These are phyloP conservation scores for Notechis scutatus DNA, from an alignment of 2,113 vertebrate genomes.

Conservation along the genomic window DNA sequence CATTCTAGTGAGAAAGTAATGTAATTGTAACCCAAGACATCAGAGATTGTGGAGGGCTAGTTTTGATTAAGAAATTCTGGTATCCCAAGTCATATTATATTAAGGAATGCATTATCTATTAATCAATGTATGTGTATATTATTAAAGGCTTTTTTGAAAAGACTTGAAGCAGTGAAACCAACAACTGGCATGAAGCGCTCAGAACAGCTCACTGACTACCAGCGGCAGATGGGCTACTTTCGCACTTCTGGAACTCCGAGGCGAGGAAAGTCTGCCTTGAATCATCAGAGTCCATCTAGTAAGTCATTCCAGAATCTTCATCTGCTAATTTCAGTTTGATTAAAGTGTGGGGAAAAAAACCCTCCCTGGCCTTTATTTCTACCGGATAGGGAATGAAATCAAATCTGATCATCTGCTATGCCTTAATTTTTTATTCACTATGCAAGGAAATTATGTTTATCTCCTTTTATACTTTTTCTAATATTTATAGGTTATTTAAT, in stretches of 20 bases:
- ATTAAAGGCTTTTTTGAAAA: constrained; percentile 85
- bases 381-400: not conserved
- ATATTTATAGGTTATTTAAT: not conserved
- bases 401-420: not conserved
- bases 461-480: not conserved
- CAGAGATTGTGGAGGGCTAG: not conserved
- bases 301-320: constrained; percentile 35
- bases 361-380: not conserved
- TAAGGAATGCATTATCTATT: not conserved
- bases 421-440: not conserved
- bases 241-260: constrained; percentile 57
- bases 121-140: not conserved
- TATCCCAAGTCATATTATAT: not conserved
- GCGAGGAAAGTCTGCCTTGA: constrained; percentile 62
- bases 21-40: not conserved
- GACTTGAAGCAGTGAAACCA: constrained; percentile 86
- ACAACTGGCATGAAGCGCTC: constrained; percentile 82
- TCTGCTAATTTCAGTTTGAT: not conserved
- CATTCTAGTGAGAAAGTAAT: not conserved
- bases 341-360: not conserved
- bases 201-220: constrained; percentile 86
- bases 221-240: constrained; percentile 76
- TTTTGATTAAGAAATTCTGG: not conserved
- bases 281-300: constrained; percentile 69
- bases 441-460: not conserved